Evolutionary conservation across 2,797 vertebrate species (phyloP).

Genomic region (Sorex maritimensis): DNA sequence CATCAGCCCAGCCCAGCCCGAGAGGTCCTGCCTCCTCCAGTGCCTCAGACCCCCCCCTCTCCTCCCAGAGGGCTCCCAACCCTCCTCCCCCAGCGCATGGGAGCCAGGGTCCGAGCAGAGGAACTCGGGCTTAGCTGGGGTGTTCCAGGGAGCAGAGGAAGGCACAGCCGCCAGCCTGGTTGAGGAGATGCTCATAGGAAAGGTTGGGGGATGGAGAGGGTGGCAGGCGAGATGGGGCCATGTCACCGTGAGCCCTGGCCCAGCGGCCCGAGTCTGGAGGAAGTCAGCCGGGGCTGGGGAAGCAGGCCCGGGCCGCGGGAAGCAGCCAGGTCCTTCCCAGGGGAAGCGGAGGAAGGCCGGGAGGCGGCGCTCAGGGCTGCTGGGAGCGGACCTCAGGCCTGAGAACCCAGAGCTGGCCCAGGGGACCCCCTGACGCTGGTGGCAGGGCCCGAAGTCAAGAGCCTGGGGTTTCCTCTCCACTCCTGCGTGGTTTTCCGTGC

Average conservation of each 20-base stretch:
- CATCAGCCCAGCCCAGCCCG: not conserved
- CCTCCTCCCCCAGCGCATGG: no score
- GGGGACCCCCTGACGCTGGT: slow-evolving; percentile 33
- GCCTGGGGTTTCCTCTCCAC: not conserved
- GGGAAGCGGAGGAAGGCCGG: not conserved
- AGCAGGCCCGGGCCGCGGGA: not conserved
- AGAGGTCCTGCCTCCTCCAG: no score
- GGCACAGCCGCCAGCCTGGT: not conserved
- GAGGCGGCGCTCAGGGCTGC: not conserved
- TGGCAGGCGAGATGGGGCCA: not conserved
- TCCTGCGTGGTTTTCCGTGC: slow-evolving; percentile 12
- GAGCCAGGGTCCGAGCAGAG: not conserved
- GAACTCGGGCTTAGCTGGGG: not conserved
- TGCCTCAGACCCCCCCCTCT: not conserved
- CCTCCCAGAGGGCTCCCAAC: not conserved
- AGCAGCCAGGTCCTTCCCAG: not conserved
- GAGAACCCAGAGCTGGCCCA: not conserved
- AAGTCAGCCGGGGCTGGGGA: not conserved
- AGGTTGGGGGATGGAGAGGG: not conserved
- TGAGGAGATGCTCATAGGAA: not conserved
- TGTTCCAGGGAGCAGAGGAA: not conserved
- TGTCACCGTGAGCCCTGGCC: not conserved
- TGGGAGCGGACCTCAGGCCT: not conserved
- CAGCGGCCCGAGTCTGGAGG: not conserved
- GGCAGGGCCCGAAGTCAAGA: slow-evolving; percentile 58